Base-by-base conservation (phyloP, 2,113 vertebrate species). In the Mus spicilegus region DNA sequence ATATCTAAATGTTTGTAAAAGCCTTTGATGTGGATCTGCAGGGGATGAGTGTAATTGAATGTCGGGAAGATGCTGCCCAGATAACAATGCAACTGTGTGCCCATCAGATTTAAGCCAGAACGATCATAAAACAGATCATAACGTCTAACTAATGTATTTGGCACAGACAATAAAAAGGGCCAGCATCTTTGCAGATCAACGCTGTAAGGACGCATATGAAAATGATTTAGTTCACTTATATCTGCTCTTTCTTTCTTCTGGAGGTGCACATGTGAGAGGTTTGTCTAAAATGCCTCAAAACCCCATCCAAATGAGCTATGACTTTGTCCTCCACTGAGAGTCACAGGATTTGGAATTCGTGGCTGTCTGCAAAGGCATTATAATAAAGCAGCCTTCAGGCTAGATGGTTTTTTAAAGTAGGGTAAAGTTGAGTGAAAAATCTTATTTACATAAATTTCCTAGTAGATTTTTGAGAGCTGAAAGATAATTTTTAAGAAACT, bases 11-110 rank as follows among this genome's bases (percentile, higher is more conserved):
- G 94, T 93, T 95, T 93, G 89, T 97, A 95, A 97, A 97, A 97
- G 97, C 94, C 84, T 97, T 96, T 96, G 96, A 96, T 96, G 95
- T 95, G 91, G 78, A 89, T 85, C 97, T 97, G 97, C 95, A 75
- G 91, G 89, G 96, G 95, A 97, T 96, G 89, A 81, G 76, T 95
- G 87, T 97, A 98, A 97, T 95, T 98, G 97, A 97, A 97, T 96
- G 95, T 95, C 90, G 28, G 90, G 89, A 92, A 96, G 96, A 98
- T 98, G 87, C 82, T 81, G 91, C 58, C 90, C 77, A 69, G 96
- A 98, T 97, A 97, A 89, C 69, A 94, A 54, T 77, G 92, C 92
- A 94, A 54, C 95, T 87, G 65, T 91, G 91, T 90, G 78, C 87
- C 96, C 96, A 98, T 97, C 93, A 95, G 95, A 97, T 97, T 97